phyloP scores from a whole-genome alignment of 2,113 vertebrate species.

The Phylloscopus trochiloides region DNA sequence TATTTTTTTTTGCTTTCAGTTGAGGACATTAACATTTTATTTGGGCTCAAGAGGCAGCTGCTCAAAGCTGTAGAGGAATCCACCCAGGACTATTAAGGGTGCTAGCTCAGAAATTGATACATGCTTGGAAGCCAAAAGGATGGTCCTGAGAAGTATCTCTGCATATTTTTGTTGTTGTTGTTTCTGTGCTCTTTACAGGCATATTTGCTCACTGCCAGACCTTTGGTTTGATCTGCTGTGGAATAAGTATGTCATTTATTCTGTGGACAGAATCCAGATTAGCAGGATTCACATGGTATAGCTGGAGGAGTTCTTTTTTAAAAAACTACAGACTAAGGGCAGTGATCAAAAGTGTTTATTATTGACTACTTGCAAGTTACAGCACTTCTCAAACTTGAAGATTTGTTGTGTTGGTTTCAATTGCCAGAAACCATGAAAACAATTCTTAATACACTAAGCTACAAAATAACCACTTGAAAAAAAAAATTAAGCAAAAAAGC shows the following conservation, averaged over 20 bases:
- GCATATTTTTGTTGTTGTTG: rapidly evolving
- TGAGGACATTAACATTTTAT: neutral
- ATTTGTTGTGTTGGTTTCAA: neutral
- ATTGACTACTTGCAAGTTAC: neutral
- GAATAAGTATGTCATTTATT: neutral
- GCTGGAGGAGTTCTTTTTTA: neutral
- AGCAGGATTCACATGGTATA: neutral
- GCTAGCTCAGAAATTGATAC: neutral
- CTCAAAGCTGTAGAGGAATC: neutral
- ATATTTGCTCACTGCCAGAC: neutral
- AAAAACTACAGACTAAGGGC: neutral
- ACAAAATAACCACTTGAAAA: neutral
- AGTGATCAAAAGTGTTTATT: neutral
- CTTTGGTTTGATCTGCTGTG: neutral
- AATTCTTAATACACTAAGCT: neutral
- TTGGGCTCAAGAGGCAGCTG: neutral
- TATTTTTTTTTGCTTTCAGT: neutral
- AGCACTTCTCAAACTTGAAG: neutral
- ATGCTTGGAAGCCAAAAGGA: neutral
- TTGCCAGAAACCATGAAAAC: neutral
- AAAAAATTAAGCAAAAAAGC: neutral
- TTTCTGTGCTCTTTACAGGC: neutral
- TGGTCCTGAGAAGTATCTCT: neutral
- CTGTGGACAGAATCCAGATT: neutral
- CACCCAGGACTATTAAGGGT: neutral